Evolutionary conservation across 2,797 vertebrate species (phyloP).

Genomic region (Platyrinchus mystaceus): DNA sequence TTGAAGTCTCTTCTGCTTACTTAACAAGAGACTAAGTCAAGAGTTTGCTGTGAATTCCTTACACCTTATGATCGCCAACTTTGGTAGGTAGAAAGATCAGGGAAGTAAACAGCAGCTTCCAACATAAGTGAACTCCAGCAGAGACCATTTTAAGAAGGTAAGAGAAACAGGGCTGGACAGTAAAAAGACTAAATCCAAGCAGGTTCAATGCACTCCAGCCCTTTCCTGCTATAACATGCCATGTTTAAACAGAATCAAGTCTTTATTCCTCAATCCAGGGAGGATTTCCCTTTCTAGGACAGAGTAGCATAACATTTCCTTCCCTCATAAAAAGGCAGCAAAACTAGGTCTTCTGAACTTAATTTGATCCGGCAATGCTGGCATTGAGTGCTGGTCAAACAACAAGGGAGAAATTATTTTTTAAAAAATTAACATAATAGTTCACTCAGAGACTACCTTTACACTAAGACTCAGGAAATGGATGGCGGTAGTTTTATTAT

Average conservation of each 20-base stretch:
- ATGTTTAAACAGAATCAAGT: neutral
- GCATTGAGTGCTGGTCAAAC: neutral
- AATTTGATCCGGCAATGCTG: neutral
- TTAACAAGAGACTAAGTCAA: neutral
- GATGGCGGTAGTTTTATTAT: constrained; percentile 25
- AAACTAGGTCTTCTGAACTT: constrained; percentile 30
- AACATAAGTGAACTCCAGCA: neutral
- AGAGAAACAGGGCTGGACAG: neutral
- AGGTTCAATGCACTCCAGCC: neutral
- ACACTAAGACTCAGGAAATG: neutral
- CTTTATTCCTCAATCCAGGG: neutral
- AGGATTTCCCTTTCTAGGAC: constrained; percentile 59
- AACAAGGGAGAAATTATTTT: neutral
- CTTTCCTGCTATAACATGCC: neutral
- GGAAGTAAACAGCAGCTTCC: neutral
- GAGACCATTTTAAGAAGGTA: neutral
- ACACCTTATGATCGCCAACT: rapidly evolving
- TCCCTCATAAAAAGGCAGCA: constrained; percentile 25
- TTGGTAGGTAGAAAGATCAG: neutral
- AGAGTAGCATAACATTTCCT: constrained; percentile 25
- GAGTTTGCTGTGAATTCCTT: neutral
- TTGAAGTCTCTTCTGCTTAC: neutral
- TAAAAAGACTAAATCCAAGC: neutral
- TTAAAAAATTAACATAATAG: neutral
- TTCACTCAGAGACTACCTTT: neutral